Percentiles rank a stretch among this genome's conserved stretches.
Evolutionary conservation across 2,797 vertebrate species (phyloP).

Genomic region (Mus minutoides): DNA sequence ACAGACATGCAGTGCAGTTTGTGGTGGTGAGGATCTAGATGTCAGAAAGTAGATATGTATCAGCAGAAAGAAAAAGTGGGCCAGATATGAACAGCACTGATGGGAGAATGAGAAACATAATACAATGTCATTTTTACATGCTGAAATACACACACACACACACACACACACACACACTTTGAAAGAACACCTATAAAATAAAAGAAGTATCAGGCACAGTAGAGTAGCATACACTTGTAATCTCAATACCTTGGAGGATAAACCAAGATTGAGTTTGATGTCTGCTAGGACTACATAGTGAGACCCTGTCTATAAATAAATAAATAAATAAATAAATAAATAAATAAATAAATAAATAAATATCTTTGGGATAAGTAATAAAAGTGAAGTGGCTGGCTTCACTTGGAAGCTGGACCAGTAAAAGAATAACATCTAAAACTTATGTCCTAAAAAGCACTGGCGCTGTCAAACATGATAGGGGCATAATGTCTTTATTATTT

Average conservation of each 20-base stretch:
- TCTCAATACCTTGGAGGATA: background rate
- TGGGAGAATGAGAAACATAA: background rate
- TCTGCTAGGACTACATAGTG: background rate
- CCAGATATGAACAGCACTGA: background rate
- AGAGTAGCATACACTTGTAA: background rate
- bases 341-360: background rate
- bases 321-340: background rate
- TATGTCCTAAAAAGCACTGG: background rate
- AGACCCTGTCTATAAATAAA: background rate
- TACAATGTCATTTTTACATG: background rate
- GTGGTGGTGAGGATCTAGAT: background rate
- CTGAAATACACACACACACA: background rate
- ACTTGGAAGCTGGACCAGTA: background rate
- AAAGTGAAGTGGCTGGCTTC: background rate
- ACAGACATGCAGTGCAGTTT: background rate
- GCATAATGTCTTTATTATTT: background rate
- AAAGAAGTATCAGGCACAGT: background rate
- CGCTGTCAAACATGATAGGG: background rate
- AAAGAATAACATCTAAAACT: slow-evolving; percentile 36
- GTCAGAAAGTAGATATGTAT: background rate
- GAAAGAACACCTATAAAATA: background rate
- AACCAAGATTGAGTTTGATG: background rate
- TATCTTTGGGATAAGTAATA: background rate
- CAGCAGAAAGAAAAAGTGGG: background rate
- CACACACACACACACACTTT: background rate